Conservation (phyloP, 2,888 invertebrate genomes). For the Mesochorus sp. region DNA sequence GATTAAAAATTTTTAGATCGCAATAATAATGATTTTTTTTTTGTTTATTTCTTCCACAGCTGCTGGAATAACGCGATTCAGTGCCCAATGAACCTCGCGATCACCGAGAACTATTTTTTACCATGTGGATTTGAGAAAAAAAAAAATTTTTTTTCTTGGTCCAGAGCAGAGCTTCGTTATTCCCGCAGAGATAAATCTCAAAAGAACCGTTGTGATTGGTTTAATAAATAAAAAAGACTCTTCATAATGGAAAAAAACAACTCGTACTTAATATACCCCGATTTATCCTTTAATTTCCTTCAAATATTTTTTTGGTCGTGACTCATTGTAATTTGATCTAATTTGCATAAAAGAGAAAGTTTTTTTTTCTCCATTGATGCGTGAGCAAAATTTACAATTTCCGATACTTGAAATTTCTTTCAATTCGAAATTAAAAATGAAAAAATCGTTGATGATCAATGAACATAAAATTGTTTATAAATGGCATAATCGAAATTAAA, state of each 20-base stretch:
- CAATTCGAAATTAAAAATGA: no score
- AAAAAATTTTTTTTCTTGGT: conserved; percentile 37
- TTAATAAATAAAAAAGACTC: conserved; percentile 71
- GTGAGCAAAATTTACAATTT: no score
- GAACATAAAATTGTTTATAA: no score
- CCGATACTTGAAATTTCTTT: no score
- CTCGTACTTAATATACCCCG: no score
- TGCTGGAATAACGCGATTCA: conserved; percentile 61
- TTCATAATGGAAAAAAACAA: conserved; percentile 66
- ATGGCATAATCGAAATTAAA: no score
- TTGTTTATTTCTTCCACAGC: conserved; percentile 67
- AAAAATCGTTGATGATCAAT: no score
- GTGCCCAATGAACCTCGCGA: conserved; percentile 28
- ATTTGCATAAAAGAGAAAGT: no score
- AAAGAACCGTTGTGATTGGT: conserved; percentile 68
- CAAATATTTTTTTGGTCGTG: no score
- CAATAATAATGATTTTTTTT: conserved; percentile 27
- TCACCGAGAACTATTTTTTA: conserved; percentile 35
- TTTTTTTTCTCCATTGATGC: no score
- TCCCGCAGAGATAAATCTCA: conserved; percentile 68
- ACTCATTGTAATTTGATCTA: no score
- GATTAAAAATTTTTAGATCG: background rate
- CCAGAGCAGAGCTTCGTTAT: conserved; percentile 54
- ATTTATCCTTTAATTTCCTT: no score
- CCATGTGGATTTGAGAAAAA: conserved; percentile 36